Conservation (phyloP, 2,113 vertebrate genomes). For the Mesoclemmys tuberculata region DNA sequence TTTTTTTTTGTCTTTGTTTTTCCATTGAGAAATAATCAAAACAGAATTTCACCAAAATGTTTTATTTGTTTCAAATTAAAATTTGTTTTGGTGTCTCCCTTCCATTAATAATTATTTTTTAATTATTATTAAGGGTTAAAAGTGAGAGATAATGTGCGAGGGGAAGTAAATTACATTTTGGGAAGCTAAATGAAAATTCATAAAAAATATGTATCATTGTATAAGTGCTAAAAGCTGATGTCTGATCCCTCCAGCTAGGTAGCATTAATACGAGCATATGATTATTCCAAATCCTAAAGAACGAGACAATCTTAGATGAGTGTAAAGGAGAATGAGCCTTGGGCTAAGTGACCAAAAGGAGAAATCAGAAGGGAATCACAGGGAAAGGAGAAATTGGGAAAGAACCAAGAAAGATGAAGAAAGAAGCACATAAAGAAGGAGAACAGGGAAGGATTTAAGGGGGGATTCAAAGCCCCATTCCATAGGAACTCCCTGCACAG, state of each 20-base stretch:
- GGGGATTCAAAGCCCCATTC: background rate
- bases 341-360: background rate
- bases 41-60: too few species aligned
- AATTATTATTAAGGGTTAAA: background rate
- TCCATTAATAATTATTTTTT: too few species aligned
- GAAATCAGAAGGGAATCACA: background rate
- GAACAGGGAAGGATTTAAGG: background rate
- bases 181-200: background rate
- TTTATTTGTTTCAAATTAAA: too few species aligned
- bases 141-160: accelerated
- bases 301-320: background rate
- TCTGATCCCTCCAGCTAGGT: background rate
- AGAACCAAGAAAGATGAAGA: background rate
- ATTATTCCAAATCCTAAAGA: background rate
- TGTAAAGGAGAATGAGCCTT: background rate
- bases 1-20: too few species aligned
- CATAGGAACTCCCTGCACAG: background rate
- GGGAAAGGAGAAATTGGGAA: background rate
- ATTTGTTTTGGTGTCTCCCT: too few species aligned
- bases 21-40: too few species aligned
- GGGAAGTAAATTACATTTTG: background rate
- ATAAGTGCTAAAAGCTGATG: background rate
- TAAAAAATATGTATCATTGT: background rate
- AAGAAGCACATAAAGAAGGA: background rate
- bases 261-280: background rate